Evolutionary conservation across 2,797 vertebrate genomes (phyloP).

Genomic region (Leptodactylus fallax): DNA sequence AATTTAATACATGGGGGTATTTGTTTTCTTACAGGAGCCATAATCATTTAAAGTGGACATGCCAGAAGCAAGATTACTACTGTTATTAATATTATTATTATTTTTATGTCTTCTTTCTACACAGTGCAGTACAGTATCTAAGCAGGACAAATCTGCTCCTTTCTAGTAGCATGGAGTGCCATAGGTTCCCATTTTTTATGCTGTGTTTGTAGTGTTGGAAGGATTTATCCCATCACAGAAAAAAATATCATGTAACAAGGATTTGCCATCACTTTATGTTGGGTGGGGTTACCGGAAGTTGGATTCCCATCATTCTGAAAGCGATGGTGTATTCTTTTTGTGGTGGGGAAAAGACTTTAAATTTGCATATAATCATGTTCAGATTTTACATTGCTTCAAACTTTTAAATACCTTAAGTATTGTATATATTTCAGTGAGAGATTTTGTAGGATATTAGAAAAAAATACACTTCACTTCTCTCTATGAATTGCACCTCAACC

Average conservation of each 20-base stretch:
- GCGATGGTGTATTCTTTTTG: neutral
- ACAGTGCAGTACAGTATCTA: neutral
- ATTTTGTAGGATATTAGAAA: too few species aligned
- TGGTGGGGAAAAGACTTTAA: too few species aligned
- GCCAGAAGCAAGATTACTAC: neutral
- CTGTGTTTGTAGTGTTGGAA: neutral
- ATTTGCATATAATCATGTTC: too few species aligned
- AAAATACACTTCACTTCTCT: too few species aligned
- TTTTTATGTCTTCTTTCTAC: neutral
- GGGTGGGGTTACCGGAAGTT: too few species aligned
- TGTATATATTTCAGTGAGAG: too few species aligned
- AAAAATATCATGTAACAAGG: neutral
- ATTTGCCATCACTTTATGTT: neutral
- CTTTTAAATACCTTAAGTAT: too few species aligned
- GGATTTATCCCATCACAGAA: too few species aligned
- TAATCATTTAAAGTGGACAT: neutral
- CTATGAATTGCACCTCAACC: too few species aligned
- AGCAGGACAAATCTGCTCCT: too few species aligned
- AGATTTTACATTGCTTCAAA: too few species aligned
- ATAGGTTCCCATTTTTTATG: neutral
- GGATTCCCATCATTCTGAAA: neutral
- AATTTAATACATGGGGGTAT: conserved; percentile 22
- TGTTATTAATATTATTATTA: too few species aligned
- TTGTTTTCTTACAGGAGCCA: neutral
- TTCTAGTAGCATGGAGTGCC: neutral